These are phyloP conservation scores for Lepidocolaptes lacrymiger DNA, from an alignment of 2,797 vertebrate genomes.

Conservation along the genomic window DNA sequence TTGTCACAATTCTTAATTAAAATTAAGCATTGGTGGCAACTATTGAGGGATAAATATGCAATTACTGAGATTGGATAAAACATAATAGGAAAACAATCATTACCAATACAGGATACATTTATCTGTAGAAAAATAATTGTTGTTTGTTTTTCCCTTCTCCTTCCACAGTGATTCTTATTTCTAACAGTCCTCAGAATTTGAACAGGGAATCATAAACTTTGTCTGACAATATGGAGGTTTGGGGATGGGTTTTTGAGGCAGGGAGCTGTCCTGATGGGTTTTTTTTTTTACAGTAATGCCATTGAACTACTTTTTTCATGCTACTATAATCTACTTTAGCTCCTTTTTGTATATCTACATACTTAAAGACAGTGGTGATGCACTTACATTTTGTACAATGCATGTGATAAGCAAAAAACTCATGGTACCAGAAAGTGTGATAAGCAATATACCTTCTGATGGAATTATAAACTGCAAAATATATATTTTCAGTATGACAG, in stretches of 20 bases:
- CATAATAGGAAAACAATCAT: background rate
- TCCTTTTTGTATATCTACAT: background rate
- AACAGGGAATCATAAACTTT: background rate
- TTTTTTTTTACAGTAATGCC: background rate
- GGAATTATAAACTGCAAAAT: background rate
- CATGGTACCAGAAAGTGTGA: background rate
- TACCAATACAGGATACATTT: background rate
- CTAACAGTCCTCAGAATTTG: background rate
- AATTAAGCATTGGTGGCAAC: background rate
- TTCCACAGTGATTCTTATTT: background rate
- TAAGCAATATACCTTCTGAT: background rate
- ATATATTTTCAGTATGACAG: background rate
- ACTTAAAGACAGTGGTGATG: background rate
- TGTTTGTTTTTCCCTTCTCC: background rate
- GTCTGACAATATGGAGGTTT: background rate
- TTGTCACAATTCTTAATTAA: background rate
- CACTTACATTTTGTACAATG: background rate
- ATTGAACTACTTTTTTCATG: background rate
- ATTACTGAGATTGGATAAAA: background rate
- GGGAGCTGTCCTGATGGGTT: background rate
- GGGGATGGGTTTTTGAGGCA: background rate
- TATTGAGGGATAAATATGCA: background rate
- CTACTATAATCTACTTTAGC: background rate
- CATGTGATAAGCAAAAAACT: background rate
- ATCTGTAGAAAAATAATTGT: background rate